Evolutionary conservation across 2,888 invertebrate genomes (phyloP), one percentile per base, ranked within the genome.

Genomic region (Synanthedon myopaeformis): DNA sequence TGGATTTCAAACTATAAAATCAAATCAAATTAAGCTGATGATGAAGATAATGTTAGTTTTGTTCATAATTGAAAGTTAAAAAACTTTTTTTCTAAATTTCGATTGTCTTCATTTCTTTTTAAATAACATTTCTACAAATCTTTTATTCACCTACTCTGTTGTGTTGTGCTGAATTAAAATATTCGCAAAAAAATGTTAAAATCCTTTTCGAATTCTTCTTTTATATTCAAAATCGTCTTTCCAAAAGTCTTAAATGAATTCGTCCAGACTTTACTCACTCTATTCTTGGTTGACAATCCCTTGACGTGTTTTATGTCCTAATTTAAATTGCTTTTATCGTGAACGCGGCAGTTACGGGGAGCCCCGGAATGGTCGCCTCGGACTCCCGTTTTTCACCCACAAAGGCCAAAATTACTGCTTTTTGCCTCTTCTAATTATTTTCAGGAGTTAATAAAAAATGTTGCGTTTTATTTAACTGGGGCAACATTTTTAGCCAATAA

Each of bases 261-360:
- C 73, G 68, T 56, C 64, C 61, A 58, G 63, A 62, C 65, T 69
- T 49, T 61, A 59, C 60, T 69, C 69, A 65, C 69, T 76, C 72
- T 66, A 68, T 73, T 75, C 67, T 69, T 63, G 70, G 69, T 73
- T 80, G 79, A 80, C 79, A 82, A 80, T 77, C 74, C 72, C 76
- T 68, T 73, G 79, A 76, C 80, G 67, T 82, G 79, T 75, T 83
- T 81, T 80, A 82, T 77, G 78, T 66, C 65, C 72, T 72, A 74
- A 72, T 58, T 74, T 72, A 76, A 75, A 76, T 76, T 74, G 77
- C 69, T 75, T 74, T 75, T 76, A 77, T 74, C 72, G 70, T 59
- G 72, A 74, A 71, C 74, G 72, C 70, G 72, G 63, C 74, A 69
- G 68, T 72, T 70, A 67, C 69, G 69, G 63, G 62, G 60, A 17